These are phyloP conservation scores for Nasonia longicornis DNA, from an alignment of 1,140 invertebrate genomes.

Conservation along the genomic window DNA sequence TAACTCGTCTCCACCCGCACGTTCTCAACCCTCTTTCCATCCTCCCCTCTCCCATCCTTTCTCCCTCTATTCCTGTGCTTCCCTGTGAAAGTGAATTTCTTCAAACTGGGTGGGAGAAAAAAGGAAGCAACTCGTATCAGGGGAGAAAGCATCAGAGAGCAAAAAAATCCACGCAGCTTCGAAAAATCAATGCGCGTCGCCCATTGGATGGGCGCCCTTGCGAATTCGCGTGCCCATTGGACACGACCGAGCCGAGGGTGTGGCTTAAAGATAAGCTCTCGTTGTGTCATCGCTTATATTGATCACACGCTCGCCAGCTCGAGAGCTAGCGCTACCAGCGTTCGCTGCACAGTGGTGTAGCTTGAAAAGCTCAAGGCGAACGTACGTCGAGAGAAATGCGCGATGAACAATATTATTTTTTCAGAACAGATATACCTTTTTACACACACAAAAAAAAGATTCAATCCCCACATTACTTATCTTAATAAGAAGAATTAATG, in stretches of 20 bases:
- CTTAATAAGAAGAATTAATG: too few relatives aligned
- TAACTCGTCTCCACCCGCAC: conserved; percentile 41
- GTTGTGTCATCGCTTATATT: conserved; percentile 70
- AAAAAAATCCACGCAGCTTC: conserved; percentile 53
- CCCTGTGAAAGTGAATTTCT: conserved; percentile 34
- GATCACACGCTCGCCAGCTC: conserved; percentile 60
- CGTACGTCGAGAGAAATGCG: background rate
- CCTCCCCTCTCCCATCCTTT: conserved; percentile 25
- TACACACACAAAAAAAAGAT: too few relatives aligned
- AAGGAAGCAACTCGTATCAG: conserved; percentile 15
- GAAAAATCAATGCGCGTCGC: conserved; percentile 64
- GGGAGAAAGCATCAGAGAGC: conserved; percentile 46
- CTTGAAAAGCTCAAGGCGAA: conserved; percentile 12
- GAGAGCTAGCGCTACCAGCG: conserved; percentile 14
- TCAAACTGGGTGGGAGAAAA: conserved; percentile 18
- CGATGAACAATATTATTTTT: background rate
- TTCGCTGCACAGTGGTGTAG: background rate
- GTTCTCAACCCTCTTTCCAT: conserved; percentile 35
- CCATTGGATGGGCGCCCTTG: conserved; percentile 56
- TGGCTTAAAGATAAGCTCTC: conserved; percentile 69
- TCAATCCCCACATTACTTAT: too few relatives aligned
- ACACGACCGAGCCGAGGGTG: conserved; percentile 52
- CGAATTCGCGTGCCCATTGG: conserved; percentile 50
- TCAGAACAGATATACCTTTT: background rate
- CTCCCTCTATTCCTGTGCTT: conserved; percentile 34